Percentiles rank a stretch among this genome's conserved stretches.
Conservation (phyloP, 2,797 vertebrate species). For the Kryptopterus vitreolus region DNA sequence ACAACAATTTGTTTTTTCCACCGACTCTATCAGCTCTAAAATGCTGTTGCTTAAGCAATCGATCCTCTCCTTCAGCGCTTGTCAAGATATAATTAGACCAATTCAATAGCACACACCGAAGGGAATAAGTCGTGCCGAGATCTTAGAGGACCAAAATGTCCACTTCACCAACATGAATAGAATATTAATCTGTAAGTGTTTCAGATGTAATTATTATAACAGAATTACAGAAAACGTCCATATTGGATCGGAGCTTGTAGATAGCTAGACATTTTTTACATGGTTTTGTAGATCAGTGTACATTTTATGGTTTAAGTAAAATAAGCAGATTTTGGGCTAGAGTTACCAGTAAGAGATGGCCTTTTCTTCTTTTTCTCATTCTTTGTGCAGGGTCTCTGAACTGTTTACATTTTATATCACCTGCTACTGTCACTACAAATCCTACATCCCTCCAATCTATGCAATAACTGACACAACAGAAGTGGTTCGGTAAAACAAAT, state of each 20-base stretch:
- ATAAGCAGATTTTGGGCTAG: background rate
- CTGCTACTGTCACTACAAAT: background rate
- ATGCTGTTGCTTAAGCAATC: slow-evolving; percentile 27
- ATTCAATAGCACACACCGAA: background rate
- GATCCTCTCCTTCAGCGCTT: slow-evolving; percentile 35
- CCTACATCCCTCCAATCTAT: background rate
- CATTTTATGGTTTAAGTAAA: background rate
- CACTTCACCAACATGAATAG: background rate
- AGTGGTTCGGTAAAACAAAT: background rate
- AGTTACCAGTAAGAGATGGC: background rate
- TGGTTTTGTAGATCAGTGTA: background rate
- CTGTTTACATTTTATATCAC: background rate
- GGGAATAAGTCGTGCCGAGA: background rate
- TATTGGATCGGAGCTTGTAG: background rate
- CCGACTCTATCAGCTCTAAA: slow-evolving; percentile 33
- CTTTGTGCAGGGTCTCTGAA: background rate
- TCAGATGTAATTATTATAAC: background rate
- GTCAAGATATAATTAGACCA: slow-evolving; percentile 46
- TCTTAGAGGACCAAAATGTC: slow-evolving; percentile 3
- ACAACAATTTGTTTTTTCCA: slow-evolving; percentile 37
- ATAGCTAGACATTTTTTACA: background rate
- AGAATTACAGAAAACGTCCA: background rate
- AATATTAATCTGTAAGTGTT: background rate
- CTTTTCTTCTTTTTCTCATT: background rate
- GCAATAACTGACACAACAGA: slow-evolving; percentile 1